Base-by-base conservation (phyloP, 2,888 invertebrate species). In the Tipula lateralis region DNA sequence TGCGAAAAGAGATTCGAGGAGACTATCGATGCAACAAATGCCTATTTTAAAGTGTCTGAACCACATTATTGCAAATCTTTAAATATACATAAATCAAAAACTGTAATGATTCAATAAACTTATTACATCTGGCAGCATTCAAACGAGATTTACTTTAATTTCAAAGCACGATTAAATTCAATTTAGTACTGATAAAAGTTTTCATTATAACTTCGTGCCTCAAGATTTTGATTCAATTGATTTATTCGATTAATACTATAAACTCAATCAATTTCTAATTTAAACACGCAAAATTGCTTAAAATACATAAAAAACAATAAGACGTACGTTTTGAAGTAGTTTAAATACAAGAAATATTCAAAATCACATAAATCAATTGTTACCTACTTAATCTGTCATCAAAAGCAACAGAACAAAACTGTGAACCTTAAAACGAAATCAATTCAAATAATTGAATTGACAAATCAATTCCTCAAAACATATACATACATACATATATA, bases 291-390 rank as follows among this genome's bases (percentile, higher is more conserved):
- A 39, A 7, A 39, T 50, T 50, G 16, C 12, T 50, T 66, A 66
- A 66, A 9, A 1, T 66, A 3, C 19, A n/a, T n/a, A n/a, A 66
- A 9, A 19, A 24, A 66, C 24, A 24, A 24, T 66, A 24, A 39
- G n/a, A 39, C 66, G 7, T n/a, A 39, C n/a, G n/a, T 39, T 44
- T n/a, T 66, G 24, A 9, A 66, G 3, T 7, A 66, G 7, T 13
- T 66, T 7, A 66, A 9, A 24, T 24, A 66, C 66, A 24, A 24
- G 1, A 66, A 66, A 66, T 66, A 66, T 66, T 66, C 24, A 66
- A 66, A 66, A 66, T 66, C 66, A 66, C 66, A 66, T 66, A 66
- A 66, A 66, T 66, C 66, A 66, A 66, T 66, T 66, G 66, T 24
- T 66, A 66, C 66, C 66, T 66, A 66, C 66, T 24, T 66, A 66